Evolutionary conservation across 2,113 vertebrate species (phyloP).

Genomic region (Equus quagga): DNA sequence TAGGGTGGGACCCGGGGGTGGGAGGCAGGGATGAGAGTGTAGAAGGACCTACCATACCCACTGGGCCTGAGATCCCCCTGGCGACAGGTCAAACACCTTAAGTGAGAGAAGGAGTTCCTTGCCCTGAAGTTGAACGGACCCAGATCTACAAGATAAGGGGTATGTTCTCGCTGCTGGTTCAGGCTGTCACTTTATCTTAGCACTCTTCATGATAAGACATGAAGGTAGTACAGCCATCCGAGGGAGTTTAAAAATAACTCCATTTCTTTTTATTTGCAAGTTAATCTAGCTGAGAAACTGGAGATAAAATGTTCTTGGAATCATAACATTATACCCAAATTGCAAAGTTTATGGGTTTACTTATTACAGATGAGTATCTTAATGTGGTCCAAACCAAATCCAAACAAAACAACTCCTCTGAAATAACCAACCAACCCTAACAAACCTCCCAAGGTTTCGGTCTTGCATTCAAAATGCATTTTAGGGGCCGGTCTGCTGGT

Average conservation of each 20-base stretch:
- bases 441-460: background rate
- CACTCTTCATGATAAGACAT: background rate
- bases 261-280: slow-evolving; percentile 2
- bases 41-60: background rate
- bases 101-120: background rate
- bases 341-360: background rate
- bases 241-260: background rate
- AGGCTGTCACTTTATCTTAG: background rate
- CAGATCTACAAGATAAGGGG: background rate
- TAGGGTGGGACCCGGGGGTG: background rate
- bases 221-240: background rate
- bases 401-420: background rate
- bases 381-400: background rate
- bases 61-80: background rate
- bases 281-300: background rate
- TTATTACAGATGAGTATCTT: background rate
- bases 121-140: background rate
- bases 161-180: background rate
- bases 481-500: too few relatives aligned
- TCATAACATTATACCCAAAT: background rate
- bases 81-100: background rate
- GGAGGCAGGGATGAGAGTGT: background rate
- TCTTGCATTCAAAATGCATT: background rate
- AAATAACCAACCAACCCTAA: background rate
- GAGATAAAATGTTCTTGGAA: background rate